Percentiles rank a stretch among this genome's conserved stretches.
These are phyloP conservation scores for Hypotaenidia philippensis DNA, from an alignment of 2,797 vertebrate genomes.

Conservation along the genomic window DNA sequence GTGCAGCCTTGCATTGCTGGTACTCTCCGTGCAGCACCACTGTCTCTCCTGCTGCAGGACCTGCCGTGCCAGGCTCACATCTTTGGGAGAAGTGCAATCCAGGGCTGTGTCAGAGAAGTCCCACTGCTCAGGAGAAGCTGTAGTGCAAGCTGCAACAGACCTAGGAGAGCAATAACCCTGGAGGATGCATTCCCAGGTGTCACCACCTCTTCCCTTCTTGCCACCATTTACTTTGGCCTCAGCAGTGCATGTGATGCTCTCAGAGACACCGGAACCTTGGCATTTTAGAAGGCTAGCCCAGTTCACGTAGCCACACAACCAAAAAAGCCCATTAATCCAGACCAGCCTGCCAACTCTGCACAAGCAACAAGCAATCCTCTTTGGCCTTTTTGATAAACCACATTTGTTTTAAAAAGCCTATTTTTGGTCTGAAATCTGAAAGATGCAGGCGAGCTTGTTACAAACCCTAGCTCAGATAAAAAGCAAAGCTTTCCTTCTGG, in stretches of 20 bases:
- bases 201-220: neutral
- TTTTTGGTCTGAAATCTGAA: neutral
- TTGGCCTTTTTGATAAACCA: neutral
- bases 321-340: neutral
- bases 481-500: neutral
- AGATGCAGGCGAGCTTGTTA: neutral
- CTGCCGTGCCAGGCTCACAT: rapidly evolving
- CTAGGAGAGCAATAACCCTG: neutral
- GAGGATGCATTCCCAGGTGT: neutral
- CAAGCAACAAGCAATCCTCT: neutral
- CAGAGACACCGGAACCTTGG: neutral
- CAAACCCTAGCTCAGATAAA: neutral
- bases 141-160: neutral
- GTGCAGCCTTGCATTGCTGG: neutral
- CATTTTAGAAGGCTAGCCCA: neutral
- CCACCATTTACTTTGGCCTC: neutral
- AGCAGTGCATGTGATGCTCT: neutral
- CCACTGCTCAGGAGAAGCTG: neutral
- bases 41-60: neutral
- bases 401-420: neutral
- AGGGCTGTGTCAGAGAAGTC: neutral
- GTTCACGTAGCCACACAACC: neutral
- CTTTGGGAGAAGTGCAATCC: neutral
- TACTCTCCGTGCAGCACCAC: rapidly evolving
- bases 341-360: neutral